phyloP scores from a whole-genome alignment of 2,888 invertebrate genomes.

The Himalopsyche tibetana region DNA sequence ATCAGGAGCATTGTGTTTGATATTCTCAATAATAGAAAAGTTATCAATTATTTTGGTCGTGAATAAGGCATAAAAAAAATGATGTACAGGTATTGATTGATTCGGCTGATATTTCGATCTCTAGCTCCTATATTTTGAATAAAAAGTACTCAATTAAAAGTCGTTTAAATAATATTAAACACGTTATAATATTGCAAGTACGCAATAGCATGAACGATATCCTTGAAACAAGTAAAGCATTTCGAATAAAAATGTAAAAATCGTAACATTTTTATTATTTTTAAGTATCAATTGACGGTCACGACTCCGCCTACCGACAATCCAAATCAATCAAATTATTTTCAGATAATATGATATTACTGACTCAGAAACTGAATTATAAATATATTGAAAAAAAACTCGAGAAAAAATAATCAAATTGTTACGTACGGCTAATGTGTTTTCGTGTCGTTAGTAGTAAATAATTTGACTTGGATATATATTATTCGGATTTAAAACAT shows the following conservation, averaged over 20 bases:
- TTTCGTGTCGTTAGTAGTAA: not conserved
- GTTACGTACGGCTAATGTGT: not conserved
- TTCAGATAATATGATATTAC: not conserved
- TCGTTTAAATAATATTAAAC: not conserved
- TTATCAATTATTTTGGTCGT: too few relatives aligned
- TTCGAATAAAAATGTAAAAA: not conserved
- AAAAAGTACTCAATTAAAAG: not conserved
- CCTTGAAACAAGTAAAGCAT: constrained; percentile 17
- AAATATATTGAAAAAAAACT: too few relatives aligned
- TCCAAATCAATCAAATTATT: constrained; percentile 5
- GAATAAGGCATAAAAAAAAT: too few relatives aligned
- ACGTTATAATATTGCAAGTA: not conserved
- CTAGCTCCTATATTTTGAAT: not conserved
- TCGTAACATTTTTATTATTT: not conserved
- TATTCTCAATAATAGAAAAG: too few relatives aligned
- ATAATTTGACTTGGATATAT: constrained; percentile 16
- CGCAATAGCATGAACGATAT: not conserved
- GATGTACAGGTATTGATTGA: too few relatives aligned
- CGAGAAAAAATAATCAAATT: not conserved
- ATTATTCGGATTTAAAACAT: not conserved
- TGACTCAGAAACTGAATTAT: not conserved
- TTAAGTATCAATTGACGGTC: not conserved
- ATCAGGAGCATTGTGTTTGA: too few relatives aligned
- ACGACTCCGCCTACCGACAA: not conserved
- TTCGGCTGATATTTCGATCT: too few relatives aligned